Base-by-base conservation (phyloP, 2,888 invertebrate genomes). In the Cecidostiba fungosa region DNA sequence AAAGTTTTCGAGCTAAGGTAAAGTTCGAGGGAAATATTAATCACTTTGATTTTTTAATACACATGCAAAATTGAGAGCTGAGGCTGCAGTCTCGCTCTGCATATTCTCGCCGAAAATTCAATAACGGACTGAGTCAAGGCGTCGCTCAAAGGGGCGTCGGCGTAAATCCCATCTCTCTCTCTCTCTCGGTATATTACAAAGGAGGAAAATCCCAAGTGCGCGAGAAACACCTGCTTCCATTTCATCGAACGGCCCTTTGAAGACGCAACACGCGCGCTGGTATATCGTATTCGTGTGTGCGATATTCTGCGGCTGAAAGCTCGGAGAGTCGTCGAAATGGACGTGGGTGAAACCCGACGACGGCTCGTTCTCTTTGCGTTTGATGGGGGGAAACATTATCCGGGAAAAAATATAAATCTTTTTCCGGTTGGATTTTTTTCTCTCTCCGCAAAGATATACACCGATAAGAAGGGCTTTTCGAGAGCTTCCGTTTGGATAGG, bases 221-320 rank as follows among this genome's bases (percentile, higher is more conserved):
- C 26, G 66, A 66, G 14, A 66, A 26, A 66, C 66, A 66, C 62
- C 62, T 62, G 62, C 62, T 26, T 66, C 66, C 66, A 66, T 66
- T 66, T 66, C 66, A 66, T 29, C 66, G 29, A 66, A 14, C 10
- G 66, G 66, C 12, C 66, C 66, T 66, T 66, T 66, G 66, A 66
- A 66, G 29, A 29, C 66, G 47, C 47, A 47, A 16, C 47, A n/a
- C n/a, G n/a, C n/a, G n/a, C 23, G 59, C 29, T 1, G 66, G 66
- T 66, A 50, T 50, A 26, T 66, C 66, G 66, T 3, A 16, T 66
- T 66, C 66, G 12, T 29, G n/a, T n/a, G n/a, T n/a, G 23, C 8
- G 54, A 6, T 5, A 59, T 59, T 59, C 54, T n/a, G n/a, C n/a
- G 54, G 8, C n/a, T 59, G 54, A 59, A 59, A 59, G 54, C 54